Base-by-base conservation (phyloP, 1,140 invertebrate genomes). In the Pseudobourletiella spinata region DNA sequence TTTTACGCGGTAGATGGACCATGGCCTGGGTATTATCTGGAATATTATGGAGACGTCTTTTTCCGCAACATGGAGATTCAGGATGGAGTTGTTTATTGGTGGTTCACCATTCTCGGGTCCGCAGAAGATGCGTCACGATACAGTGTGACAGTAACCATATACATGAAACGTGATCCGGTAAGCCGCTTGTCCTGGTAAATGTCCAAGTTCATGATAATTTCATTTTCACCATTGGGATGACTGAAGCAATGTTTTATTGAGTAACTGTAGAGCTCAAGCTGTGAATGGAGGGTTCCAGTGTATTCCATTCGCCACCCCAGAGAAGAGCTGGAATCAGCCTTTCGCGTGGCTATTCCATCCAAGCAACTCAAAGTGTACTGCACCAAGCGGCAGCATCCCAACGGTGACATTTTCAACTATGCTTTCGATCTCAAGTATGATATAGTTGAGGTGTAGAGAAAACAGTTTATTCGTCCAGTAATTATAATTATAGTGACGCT, bases 341-440 rank as follows among this genome's bases (percentile, higher is more conserved):
- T 63, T 43, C 48, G 65, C 1, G 52, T 63, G 2, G 65, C 65
- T 16, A 63, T 66, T 29, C 65, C 65, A 3, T 18, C 52, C 14
- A 35, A 63, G 22, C 65, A 66, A 60, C 25, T 66, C 18, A 56
- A 66, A 57, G 15, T 43, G 0, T 63, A 54, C 25, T 66, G 60
- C 32, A 42, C 26, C 1, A 42, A 50, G 24, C 44, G 43, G 28
- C 20, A 61, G 52, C 65, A 66, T 50, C 65, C 65, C 8, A 35
- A 60, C 32, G 65, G 65, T 3, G 57, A 63, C 56, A 51, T 52
- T 0, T 63, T 59, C 35, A 57, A 59, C 15, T 63, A 52, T 43
- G 65, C 63, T 15, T 51, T 66, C 18, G 57, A 66, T 42, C 57
- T 66, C 15, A 39, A 59, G 46, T 66, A 66, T 43, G 65, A 66